Evolutionary conservation across 2,113 vertebrate species (phyloP), one percentile per base, ranked within the genome.

Genomic region (Noturus placidus): DNA sequence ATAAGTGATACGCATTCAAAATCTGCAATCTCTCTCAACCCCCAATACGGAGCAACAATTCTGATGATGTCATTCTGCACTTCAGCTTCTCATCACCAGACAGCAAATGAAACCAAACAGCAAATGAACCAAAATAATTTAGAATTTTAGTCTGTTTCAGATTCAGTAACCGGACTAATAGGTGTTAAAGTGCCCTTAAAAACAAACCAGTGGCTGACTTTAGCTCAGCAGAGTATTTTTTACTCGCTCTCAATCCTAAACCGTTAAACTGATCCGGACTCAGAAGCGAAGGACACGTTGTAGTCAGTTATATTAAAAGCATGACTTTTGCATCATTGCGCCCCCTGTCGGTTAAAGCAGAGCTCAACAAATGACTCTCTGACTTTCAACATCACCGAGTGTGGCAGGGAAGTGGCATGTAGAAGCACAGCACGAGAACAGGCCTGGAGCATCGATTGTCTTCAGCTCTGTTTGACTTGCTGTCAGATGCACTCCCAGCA

Each of bases 331-430:
- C 92, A 86, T 93, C 93, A 87, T 88, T 93, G 93, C 94, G 89
- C 93, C 94, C 93, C 92, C 93, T 94, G 92, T 92, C 93, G 95
- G 93, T 89, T 90, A 88, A 81, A 90, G 84, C n/a, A 61, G 82
- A 35, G 59, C 67, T 46, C n/a, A 90, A 82, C 20, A 50, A 90
- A 89, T 3, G 14, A 63, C 22, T 67, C n/a, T 69, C 46, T 78
- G 70, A 7, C 42, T 83, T 61, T 61, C 38, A 90, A 86, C 88
- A 80, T 22, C 30, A 91, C 87, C 88, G 87, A 89, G 89, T 89
- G 82, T 20, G 83, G 87, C 91, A 89, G 83, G 84, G 91, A 90
- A 91, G 85, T 90, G 86, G 89, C 84, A 77, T 88, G 56, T 90
- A 88, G 91, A 92, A 91, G 80, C 86, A 35, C 79, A 82, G 15